These are phyloP conservation scores for Holothuria scabra DNA, from an alignment of 53 echinoderm and acorn worm species.

Conservation along the genomic window DNA sequence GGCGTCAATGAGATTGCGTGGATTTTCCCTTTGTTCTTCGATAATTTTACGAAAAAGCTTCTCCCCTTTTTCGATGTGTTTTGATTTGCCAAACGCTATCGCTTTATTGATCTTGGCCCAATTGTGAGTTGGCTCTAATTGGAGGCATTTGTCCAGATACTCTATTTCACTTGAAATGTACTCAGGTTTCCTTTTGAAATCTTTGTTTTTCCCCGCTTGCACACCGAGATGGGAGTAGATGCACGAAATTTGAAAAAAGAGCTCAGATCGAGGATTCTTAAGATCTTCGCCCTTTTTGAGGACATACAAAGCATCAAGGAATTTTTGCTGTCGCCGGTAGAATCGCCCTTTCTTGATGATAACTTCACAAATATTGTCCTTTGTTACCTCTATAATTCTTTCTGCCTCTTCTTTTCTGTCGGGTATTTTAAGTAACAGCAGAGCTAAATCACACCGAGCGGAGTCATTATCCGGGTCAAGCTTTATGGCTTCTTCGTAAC, in stretches of 20 bases:
- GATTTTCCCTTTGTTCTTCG: not conserved
- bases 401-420: not conserved
- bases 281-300: not conserved
- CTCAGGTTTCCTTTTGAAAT: not conserved
- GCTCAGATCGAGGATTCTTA: constrained; percentile 2
- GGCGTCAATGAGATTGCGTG: not conserved
- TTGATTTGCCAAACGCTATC: not conserved
- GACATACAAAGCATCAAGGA: not conserved
- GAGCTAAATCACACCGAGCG: constrained; percentile 10
- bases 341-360: constrained; percentile 18
- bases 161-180: no score
- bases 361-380: not conserved
- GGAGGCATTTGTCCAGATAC: constrained; percentile 19
- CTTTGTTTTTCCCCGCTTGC: not conserved
- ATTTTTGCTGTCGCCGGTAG: not conserved
- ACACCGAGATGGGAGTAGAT: not conserved
- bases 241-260: no score
- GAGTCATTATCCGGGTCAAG: not conserved
- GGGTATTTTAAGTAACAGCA: not conserved
- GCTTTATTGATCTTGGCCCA: not conserved
- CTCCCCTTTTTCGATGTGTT: not conserved
- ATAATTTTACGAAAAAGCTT: not conserved
- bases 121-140: not conserved
- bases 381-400: not conserved
- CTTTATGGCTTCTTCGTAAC: constrained; percentile 8